Base-by-base conservation (phyloP, 92 coral and sea anemone genomes). In the Chrysogorgia sp. region DNA sequence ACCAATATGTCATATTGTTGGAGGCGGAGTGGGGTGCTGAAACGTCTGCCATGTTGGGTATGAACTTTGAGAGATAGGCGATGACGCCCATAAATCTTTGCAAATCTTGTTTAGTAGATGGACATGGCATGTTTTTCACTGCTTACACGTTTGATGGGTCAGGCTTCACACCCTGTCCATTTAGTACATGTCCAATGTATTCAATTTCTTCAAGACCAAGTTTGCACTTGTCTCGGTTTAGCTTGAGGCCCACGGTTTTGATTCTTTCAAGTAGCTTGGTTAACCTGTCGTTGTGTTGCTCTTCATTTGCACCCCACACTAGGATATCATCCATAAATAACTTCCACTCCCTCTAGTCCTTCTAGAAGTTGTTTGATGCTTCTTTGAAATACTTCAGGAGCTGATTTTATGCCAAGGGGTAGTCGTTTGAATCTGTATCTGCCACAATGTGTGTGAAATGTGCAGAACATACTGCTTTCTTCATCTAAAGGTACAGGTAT, bases 341-440 rank as follows among this genome's bases (percentile, higher is more conserved):
- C 82, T 43, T 61, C 72, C 34, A 63, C 41, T 10, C 74, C 72
- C 9, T 77, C 82, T 10, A 33, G 10, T 25, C 82, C 82, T 10
- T 77, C 82, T 17, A 77, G 45, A 22, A 77, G 41, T 30, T 77
- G 72, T 19, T 35, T 37, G 60, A 61, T 61, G 40, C 26, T 31
- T 15, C 28, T 62, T 26, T 77, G 74, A 31, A 62, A 63, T 50
- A 77, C 74, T 45, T 59, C 82, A 3, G 76, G 76, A 13, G 76
- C 76, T 7, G 76, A 70, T 24, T 52, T 40, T 17, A 70, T 70
- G 29, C 76, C 62, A 53, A 70, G 48, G 0, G 61, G 76, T 10
- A 70, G 41, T 0, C 61, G 60, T 12, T 47, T 24, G 28, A 24
- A 70, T 2, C 76, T 40, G 19, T 70, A 70, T 20, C 76, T 12